phyloP scores from a whole-genome alignment of 1,140 invertebrate genomes.

The Rhyacophila brunnea region DNA sequence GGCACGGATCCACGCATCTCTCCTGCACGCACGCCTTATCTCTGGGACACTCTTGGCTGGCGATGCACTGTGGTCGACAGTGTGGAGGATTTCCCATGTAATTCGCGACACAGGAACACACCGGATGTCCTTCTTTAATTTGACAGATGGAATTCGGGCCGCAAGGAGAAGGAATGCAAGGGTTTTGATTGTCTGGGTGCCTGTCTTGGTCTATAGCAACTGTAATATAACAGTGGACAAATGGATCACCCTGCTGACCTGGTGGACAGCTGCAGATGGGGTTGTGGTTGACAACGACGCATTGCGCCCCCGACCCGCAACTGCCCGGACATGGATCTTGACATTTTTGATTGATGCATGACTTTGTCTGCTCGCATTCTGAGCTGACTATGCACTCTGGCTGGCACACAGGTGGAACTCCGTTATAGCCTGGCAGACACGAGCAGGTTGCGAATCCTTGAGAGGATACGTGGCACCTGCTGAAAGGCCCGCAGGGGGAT shows the following conservation, averaged over 20 bases:
- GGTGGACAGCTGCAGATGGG: constrained; percentile 76
- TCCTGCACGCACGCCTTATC: constrained; percentile 77
- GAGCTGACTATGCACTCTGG: constrained; percentile 79
- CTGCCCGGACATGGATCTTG: constrained; percentile 74
- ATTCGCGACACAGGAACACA: constrained; percentile 75
- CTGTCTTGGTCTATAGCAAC: constrained; percentile 46
- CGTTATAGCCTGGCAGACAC: constrained; percentile 75
- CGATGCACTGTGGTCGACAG: constrained; percentile 73
- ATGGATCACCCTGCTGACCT: constrained; percentile 78
- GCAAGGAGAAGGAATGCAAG: constrained; percentile 79
- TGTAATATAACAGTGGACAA: constrained; percentile 64
- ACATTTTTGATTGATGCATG: constrained; percentile 77
- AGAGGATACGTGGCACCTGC: constrained; percentile 68
- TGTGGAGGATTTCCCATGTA: constrained; percentile 72
- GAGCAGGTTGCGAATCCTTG: constrained; percentile 75
- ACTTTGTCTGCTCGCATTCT: constrained; percentile 73
- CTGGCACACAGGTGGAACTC: constrained; percentile 75
- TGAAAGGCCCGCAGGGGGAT: constrained; percentile 77
- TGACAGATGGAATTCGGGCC: constrained; percentile 83
- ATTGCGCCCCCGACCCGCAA: constrained; percentile 72
- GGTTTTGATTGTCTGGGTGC: constrained; percentile 51
- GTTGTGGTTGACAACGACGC: constrained; percentile 78
- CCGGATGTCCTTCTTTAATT: constrained; percentile 72
- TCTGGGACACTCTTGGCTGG: constrained; percentile 71
- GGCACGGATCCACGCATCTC: constrained; percentile 77